Base-by-base conservation (phyloP, 2,113 vertebrate species). In the Vidua chalybeata region DNA sequence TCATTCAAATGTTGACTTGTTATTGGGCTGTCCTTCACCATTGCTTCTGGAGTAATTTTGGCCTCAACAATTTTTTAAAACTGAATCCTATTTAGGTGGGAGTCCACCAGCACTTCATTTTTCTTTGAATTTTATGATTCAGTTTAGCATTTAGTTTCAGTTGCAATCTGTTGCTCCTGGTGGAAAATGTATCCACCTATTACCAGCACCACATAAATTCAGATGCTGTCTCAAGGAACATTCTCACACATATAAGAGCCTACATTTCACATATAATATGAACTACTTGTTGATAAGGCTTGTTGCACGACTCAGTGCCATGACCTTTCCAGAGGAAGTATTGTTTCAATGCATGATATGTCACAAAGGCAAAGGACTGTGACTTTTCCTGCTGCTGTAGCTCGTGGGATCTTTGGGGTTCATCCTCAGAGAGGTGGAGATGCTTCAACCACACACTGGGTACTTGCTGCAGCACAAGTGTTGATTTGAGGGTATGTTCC, bases 171-270 rank as follows among this genome's bases (percentile, higher is more conserved):
- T 64, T 28, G n/a, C 11, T 92, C 64, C 93, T 84, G 69, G 69
- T 6, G 27, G 94, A 89, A 96, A 95, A 93, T 14, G 21, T 79
- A 87, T 93, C 88, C 87, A 84, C 92, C 88, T 94, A 81, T 92
- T 90, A 82, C 73, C 79, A 68, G 45, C 96, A 93, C 22, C 41
- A 94, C 94, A 95, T 97, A 95, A 97, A 96, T 96, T 78, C 88
- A 64, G 58, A 7, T 41, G 83, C 86, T 93, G 96, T 84, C 90
- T 82, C 46, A 30, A 45, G 77, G 68, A 92, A 82, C 80, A 58
- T 61, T 93, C 90, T 96, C 92, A 79, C 92, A 89, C 16, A 1
- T 66, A 22, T 1, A 54, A 78, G 88, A 31, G 12, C 35, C 73
- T 72, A 90, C 96, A 94, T 94, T 94, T 96, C 92, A 78, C 56